Conservation (phyloP, 2,888 invertebrate species). For the Zygothrica quintamaculata region DNA sequence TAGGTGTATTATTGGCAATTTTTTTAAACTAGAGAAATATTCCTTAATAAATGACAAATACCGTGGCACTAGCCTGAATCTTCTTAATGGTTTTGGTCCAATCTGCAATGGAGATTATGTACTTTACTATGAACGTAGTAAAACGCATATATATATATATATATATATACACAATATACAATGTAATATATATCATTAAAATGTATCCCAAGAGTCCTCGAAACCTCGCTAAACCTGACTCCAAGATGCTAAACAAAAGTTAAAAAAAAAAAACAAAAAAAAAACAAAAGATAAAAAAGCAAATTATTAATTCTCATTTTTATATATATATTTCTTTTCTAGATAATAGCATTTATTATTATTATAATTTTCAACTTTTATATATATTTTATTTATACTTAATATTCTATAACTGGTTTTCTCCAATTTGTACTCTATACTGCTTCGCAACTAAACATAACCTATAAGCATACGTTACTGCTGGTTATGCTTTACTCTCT, state of each 20-base stretch:
- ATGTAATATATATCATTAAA: too few relatives aligned
- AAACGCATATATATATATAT: slow-evolving; percentile 64
- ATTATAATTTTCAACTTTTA: slow-evolving; percentile 15
- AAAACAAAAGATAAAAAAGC: neutral
- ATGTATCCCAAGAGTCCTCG: slow-evolving; percentile 10
- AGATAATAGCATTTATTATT: slow-evolving; percentile 26
- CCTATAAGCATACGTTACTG: slow-evolving; percentile 10
- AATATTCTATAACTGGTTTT: slow-evolving; percentile 12
- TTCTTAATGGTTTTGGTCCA: slow-evolving; percentile 85
- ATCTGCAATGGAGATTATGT: slow-evolving; percentile 85
- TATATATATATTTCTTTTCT: slow-evolving; percentile 9
- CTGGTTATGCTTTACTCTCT: slow-evolving; percentile 17
- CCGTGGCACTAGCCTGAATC: slow-evolving; percentile 83
- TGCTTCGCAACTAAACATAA: slow-evolving; percentile 10
- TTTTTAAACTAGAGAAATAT: slow-evolving; percentile 41
- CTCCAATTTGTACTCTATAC: neutral
- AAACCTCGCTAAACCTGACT: slow-evolving; percentile 5
- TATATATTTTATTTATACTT: neutral
- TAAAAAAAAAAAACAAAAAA: neutral
- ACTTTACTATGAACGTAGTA: slow-evolving; percentile 84
- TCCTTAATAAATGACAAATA: slow-evolving; percentile 51
- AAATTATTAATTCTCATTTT: slow-evolving; percentile 7
- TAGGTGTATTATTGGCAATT: slow-evolving; percentile 45
- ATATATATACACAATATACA: slow-evolving; percentile 9
- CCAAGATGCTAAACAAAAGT: slow-evolving; percentile 9